Evolutionary conservation across 2,797 vertebrate genomes (phyloP).

Genomic region (Varecia variegata): DNA sequence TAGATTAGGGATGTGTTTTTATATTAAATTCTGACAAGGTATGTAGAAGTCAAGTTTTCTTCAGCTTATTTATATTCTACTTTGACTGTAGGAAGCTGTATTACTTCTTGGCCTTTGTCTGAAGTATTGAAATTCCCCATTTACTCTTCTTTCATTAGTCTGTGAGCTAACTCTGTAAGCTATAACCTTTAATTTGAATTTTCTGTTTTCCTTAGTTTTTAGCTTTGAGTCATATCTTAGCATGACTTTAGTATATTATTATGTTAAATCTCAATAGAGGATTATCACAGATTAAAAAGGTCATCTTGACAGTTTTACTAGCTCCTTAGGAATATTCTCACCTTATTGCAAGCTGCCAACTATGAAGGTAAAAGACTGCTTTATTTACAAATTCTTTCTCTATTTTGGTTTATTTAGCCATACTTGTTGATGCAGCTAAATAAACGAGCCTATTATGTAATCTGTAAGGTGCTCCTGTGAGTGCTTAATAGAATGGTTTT

Average conservation of each 20-base stretch:
- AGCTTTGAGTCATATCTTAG: slow-evolving; percentile 5
- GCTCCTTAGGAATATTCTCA: slow-evolving; percentile 21
- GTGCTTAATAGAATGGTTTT: slow-evolving; percentile 55
- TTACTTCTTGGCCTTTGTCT: not conserved
- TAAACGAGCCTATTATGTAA: slow-evolving; percentile 55
- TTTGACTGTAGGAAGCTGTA: not conserved
- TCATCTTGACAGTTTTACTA: slow-evolving; percentile 44
- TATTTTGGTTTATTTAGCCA: slow-evolving; percentile 57
- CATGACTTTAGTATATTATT: not conserved
- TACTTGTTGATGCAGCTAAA: slow-evolving; percentile 54
- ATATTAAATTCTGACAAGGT: not conserved
- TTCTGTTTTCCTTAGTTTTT: slow-evolving; percentile 55
- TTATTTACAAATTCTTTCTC: slow-evolving; percentile 50
- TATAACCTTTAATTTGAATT: slow-evolving; percentile 25
- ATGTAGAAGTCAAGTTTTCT: not conserved
- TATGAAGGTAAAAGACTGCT: slow-evolving; percentile 24
- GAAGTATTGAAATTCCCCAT: not conserved
- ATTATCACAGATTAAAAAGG: slow-evolving; percentile 36
- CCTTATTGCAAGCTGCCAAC: not conserved
- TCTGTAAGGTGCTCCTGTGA: slow-evolving; percentile 57
- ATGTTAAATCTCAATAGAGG: not conserved
- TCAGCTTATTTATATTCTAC: not conserved
- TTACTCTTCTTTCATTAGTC: not conserved
- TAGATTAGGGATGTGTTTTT: not conserved
- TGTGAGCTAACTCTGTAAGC: not conserved